phyloP scores from a whole-genome alignment of 2,888 invertebrate species.

The Drosophila buzzatii region DNA sequence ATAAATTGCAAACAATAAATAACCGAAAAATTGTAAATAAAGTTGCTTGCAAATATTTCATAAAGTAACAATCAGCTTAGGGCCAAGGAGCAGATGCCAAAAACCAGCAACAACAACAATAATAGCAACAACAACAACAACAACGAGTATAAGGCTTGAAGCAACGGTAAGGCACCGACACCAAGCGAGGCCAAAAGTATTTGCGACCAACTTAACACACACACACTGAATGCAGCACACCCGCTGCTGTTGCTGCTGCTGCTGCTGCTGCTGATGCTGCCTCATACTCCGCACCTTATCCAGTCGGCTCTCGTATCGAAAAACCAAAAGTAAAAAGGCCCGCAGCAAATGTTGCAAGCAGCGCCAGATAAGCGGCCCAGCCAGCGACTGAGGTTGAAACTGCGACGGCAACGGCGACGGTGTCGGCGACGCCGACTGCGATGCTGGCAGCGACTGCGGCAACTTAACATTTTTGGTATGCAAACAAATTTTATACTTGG shows the following conservation, averaged over 20 bases:
- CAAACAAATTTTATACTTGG: constrained; percentile 81
- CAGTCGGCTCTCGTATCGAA: constrained; percentile 70
- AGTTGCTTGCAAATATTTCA: constrained; percentile 82
- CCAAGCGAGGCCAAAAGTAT: constrained; percentile 80
- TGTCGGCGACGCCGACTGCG: constrained; percentile 24
- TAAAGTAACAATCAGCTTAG: constrained; percentile 79
- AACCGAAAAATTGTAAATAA: constrained; percentile 82
- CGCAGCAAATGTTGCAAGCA: constrained; percentile 78
- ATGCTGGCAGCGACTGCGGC: constrained; percentile 40
- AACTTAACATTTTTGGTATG: constrained; percentile 73
- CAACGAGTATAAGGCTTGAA: constrained; percentile 47
- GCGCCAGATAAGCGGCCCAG: constrained; percentile 75
- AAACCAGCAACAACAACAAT: constrained; percentile 50
- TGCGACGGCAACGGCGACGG: constrained; percentile 19
- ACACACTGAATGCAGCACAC: constrained; percentile 48
- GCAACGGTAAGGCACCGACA: constrained; percentile 78
- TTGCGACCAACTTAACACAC: constrained; percentile 74
- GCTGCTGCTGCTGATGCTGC: constrained; percentile 20
- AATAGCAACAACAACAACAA: constrained; percentile 23
- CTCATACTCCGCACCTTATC: constrained; percentile 45
- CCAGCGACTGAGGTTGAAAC: constrained; percentile 60
- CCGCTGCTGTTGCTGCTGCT: constrained; percentile 28
- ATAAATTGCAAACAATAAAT: constrained; percentile 82
- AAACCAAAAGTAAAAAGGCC: constrained; percentile 79
- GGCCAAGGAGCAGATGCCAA: constrained; percentile 79